Conservation (phyloP, 2,797 vertebrate genomes). For the Cyprinella venusta region DNA sequence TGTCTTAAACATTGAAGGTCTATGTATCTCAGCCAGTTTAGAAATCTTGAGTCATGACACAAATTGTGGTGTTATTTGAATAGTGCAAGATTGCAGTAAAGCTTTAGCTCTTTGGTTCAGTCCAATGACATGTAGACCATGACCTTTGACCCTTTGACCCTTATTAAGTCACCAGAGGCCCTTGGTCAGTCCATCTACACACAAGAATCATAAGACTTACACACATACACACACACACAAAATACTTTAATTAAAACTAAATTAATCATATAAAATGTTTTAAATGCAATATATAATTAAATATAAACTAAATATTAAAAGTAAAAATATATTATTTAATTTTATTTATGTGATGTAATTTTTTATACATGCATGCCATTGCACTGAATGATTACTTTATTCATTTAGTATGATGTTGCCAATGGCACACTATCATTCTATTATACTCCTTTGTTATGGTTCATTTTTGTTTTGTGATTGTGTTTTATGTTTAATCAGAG, state of each 20-base stretch:
- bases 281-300: background rate
- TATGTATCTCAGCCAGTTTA: background rate
- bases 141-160: constrained; percentile 2
- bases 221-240: too few species aligned
- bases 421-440: background rate
- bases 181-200: too few species aligned
- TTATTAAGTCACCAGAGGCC: background rate
- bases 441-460: background rate
- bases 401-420: background rate
- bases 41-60: background rate
- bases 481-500: constrained; percentile 74
- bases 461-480: background rate
- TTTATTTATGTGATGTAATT: background rate
- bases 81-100: background rate
- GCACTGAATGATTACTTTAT: background rate
- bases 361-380: background rate
- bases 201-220: too few species aligned
- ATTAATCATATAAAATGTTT: too few species aligned
- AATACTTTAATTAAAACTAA: too few species aligned
- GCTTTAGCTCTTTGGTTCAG: background rate
- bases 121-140: background rate
- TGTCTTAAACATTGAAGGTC: background rate
- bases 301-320: background rate
- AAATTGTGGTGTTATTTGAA: background rate
- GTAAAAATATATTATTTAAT: background rate